phyloP scores from a whole-genome alignment of 2,113 vertebrate genomes.

The Sisor rabdophorus region DNA sequence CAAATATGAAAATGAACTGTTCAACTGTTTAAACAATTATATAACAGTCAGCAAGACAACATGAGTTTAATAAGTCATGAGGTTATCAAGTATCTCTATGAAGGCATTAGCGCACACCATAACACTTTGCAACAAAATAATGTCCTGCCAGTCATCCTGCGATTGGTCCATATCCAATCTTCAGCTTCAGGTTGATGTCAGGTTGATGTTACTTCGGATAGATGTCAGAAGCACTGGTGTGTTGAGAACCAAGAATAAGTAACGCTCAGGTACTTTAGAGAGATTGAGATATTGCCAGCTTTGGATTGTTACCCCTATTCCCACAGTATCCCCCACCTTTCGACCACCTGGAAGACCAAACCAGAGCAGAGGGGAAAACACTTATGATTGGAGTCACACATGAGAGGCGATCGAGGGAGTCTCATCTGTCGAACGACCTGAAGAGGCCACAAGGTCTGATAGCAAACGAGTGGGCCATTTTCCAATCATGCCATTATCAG shows the following conservation, averaged over 20 bases:
- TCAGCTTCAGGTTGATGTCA: constrained; percentile 16
- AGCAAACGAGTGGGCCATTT: constrained; percentile 45
- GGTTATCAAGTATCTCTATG: not conserved
- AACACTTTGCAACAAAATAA: not conserved
- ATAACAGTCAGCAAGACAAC: too few relatives aligned
- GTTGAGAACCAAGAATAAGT: constrained; percentile 6
- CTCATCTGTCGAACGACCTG: constrained; percentile 42
- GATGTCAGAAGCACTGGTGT: constrained; percentile 8
- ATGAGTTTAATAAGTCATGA: not conserved
- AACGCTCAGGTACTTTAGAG: constrained; percentile 8
- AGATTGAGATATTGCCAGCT: constrained; percentile 6
- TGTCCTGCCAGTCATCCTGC: constrained; percentile 28
- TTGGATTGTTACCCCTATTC: not conserved
- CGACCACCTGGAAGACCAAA: not conserved
- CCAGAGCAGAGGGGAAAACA: constrained; percentile 34
- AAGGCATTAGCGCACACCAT: not conserved
- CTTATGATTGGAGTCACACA: constrained; percentile 45
- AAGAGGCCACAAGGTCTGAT: constrained; percentile 36
- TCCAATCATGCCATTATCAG: constrained; percentile 44
- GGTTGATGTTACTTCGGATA: constrained; percentile 11
- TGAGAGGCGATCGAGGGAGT: constrained; percentile 37
- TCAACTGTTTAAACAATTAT: not conserved
- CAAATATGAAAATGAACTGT: too few relatives aligned
- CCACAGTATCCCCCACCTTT: too few relatives aligned
- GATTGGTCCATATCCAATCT: constrained; percentile 8